phyloP scores from a whole-genome alignment of 2,113 vertebrate genomes.

The Pluvialis apricaria region DNA sequence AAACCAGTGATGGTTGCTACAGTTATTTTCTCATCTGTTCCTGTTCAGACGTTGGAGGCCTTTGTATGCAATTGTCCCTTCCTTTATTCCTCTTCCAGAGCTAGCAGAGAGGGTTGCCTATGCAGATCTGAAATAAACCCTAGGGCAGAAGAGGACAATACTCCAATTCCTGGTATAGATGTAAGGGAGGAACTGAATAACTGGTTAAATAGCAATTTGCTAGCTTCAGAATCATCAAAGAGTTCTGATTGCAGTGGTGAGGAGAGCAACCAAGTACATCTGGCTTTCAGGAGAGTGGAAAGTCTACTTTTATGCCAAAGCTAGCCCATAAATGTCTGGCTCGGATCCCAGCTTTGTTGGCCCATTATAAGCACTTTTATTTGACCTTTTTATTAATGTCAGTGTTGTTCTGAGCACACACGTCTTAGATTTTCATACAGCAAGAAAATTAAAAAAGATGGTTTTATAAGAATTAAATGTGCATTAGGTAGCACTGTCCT shows the following conservation, averaged over 20 bases:
- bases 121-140: not conserved
- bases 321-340: constrained; percentile 48
- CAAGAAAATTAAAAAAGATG: not conserved
- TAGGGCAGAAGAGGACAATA: not conserved
- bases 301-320: constrained; percentile 40
- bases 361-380: constrained; percentile 43
- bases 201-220: constrained; percentile 10
- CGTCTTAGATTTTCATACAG: constrained; percentile 13
- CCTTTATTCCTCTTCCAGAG: not conserved
- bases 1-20: not conserved
- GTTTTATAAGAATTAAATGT: not conserved
- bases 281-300: constrained; percentile 56
- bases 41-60: not conserved
- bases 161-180: not conserved
- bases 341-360: constrained; percentile 35
- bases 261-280: constrained; percentile 37
- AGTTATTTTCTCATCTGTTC: not conserved
- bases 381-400: constrained; percentile 67
- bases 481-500: not conserved
- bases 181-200: not conserved
- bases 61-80: not conserved
- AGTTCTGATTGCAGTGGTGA: constrained; percentile 36
- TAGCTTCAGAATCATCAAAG: constrained; percentile 42
- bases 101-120: not conserved
- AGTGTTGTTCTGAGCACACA: constrained; percentile 25